Evolutionary conservation across 2,888 invertebrate species (phyloP), one percentile per base, ranked within the genome.

Genomic region (Hydraecia micacea): DNA sequence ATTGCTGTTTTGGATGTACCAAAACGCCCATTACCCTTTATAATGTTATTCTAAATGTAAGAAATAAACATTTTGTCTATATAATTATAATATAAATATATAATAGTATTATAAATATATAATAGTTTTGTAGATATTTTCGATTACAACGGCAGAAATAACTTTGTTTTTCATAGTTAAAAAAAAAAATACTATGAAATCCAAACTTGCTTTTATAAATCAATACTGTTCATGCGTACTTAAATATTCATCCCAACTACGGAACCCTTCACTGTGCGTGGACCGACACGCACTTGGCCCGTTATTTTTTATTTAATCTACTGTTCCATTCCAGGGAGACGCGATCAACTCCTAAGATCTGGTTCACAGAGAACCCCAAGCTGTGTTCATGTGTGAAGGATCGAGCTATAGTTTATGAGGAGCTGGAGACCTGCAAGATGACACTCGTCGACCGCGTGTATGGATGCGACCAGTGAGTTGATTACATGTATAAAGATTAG

Each of bases 341-440:
- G 0, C 91, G 86, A 0, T 77, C 87, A 0, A 7, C 63, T 0
- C 97, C 97, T 0, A 94, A 94, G 65, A 36, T 97, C 42, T 96
- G 96, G 95, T 97, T 90, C 86, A 91, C 95, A 0, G 94, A 93
- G 86, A 96, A 95, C 83, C 95, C 96, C 0, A 95, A 94, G 70
- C n/a, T 86, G 0, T 97, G 97, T 86, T 84, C 84, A n/a, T 97
- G 97, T 74, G 96, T 96, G 11, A 95, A 95, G 79, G 96, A 96
- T 73, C 91, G 97, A 11, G 86, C 91, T 0, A 88, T 95, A 0
- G 96, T 97, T 0, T 96, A 96, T 67, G 91, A 94, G 2, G 97
- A 97, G 86, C 78, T 97, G 68, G 95, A 96, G 86, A 93, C 92
- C 85, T 94, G 94, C 84, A 96, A 96, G 88, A 96, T 94, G 95